Conservation (phyloP, 1,140 invertebrate genomes). For the Papilio helenus region DNA sequence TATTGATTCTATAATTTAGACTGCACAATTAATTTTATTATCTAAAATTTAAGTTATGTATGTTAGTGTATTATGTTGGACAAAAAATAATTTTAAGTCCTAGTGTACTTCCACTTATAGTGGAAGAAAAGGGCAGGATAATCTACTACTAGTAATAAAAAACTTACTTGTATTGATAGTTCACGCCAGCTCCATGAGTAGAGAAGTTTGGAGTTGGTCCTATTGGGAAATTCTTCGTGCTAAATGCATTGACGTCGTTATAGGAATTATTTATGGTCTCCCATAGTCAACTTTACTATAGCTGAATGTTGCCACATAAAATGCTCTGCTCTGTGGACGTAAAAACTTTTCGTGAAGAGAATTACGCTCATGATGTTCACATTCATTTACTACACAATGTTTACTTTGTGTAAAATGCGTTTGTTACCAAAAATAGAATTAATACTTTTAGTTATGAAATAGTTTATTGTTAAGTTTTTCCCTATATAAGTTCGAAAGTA, state of each 20-base stretch:
- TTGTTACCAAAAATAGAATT: background rate
- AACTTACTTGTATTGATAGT: slow-evolving; percentile 57
- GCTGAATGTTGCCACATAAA: slow-evolving; percentile 18
- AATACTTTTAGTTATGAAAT: too few species aligned
- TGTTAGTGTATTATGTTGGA: too few species aligned
- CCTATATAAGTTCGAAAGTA: too few species aligned
- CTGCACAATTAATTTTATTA: slow-evolving; percentile 15
- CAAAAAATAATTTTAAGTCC: too few species aligned
- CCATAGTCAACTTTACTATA: slow-evolving; percentile 49
- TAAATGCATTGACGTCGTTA: slow-evolving; percentile 54
- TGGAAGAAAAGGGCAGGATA: too few species aligned
- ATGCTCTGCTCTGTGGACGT: background rate
- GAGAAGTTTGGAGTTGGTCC: slow-evolving; percentile 46
- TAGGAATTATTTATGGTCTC: slow-evolving; percentile 50
- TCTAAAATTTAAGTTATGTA: background rate
- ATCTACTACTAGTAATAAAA: too few species aligned
- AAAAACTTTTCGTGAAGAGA: background rate
- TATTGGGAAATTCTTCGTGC: slow-evolving; percentile 49
- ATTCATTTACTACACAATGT: background rate
- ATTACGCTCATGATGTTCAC: background rate
- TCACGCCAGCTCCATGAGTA: slow-evolving; percentile 50
- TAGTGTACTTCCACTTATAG: too few species aligned
- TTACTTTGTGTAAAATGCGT: background rate
- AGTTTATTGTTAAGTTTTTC: too few species aligned
- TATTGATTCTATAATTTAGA: slow-evolving; percentile 2